Evolutionary conservation across 2,888 invertebrate species (phyloP).

Genomic region (Lymantria dispar): DNA sequence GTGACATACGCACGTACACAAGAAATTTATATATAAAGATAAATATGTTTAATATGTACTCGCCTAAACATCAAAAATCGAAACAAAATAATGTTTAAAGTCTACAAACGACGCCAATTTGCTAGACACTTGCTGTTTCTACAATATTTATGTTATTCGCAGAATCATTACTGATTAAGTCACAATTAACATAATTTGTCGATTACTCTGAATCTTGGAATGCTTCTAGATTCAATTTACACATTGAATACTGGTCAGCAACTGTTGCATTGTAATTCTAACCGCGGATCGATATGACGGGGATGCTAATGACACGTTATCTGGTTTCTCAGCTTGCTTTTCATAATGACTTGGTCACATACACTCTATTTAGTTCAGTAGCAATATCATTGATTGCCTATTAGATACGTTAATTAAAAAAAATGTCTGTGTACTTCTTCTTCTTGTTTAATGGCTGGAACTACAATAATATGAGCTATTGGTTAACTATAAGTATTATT

Average conservation of each 20-base stretch:
- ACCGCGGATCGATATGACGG: constrained; percentile 20
- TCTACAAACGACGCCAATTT: not conserved
- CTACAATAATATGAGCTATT: too few species aligned
- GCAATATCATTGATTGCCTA: not conserved
- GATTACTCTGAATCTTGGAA: constrained; percentile 2
- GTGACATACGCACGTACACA: too few species aligned
- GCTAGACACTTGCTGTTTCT: not conserved
- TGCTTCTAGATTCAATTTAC: not conserved
- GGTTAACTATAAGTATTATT: too few species aligned
- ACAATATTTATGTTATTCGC: not conserved
- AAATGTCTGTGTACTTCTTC: too few species aligned
- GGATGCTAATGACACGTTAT: constrained; percentile 27
- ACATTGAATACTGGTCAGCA: constrained; percentile 6
- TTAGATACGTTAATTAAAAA: too few species aligned
- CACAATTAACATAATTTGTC: constrained; percentile 8
- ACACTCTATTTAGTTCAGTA: not conserved
- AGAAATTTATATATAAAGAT: too few species aligned
- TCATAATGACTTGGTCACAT: constrained; percentile 29
- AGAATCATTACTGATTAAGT: not conserved
- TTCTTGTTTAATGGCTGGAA: too few species aligned
- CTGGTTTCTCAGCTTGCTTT: constrained; percentile 24
- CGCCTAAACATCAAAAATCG: too few species aligned
- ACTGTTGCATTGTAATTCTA: constrained; percentile 26
- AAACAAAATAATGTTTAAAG: too few species aligned
- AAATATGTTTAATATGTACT: too few species aligned